Evolutionary conservation across 2,797 vertebrate species (phyloP), one percentile per base, ranked within the genome.

Genomic region (Amblyraja radiata): DNA sequence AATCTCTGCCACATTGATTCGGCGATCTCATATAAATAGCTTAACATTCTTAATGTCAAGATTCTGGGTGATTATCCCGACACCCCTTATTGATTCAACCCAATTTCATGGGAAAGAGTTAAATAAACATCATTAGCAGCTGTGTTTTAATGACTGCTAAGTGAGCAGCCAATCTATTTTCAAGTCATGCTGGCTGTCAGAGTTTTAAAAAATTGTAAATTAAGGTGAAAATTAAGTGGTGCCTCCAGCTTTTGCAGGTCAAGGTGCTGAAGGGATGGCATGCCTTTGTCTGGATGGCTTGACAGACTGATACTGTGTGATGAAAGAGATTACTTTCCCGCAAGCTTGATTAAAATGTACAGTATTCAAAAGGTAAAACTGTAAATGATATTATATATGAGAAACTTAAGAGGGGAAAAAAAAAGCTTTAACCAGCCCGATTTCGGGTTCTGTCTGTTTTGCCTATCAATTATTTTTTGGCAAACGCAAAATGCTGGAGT

Each of bases 221-320:
- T 71, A 92, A 92, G 90, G 90, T 92, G 90, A 92, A 76, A 92
- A 92, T 76, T 92, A 74, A 92, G 73, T 92, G 90, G 90, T 92
- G 36, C 68, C 90, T 92, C 39, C 36, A 92, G 68, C 36, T 39
- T 92, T 92, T 54, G 39, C 90, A 92, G 71, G 90, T 92, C 90
- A 92, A 28, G 74, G 90, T 74, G 90, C 25, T 76, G 73, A 76
- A 92, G 90, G 23, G 54, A 73, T 76, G 90, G 90, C 61, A 88
- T 8, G 63, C 61, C 71, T 92, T 92, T 92, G 90, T 76, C 73
- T 10, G 71, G 39, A 76, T 92, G 73, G 90, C 73, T 76, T 92
- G 90, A 92, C 73, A 92, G 90, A 76, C 71, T 74, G 90, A 76
- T 92, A 92, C 73, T 58, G 73, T 76, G 39, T 92, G 90, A 74